A percentile compares a stretch with the other conserved stretches of the same genome.
Conservation (phyloP, 2,797 vertebrate genomes). For the Hirundo rustica region DNA sequence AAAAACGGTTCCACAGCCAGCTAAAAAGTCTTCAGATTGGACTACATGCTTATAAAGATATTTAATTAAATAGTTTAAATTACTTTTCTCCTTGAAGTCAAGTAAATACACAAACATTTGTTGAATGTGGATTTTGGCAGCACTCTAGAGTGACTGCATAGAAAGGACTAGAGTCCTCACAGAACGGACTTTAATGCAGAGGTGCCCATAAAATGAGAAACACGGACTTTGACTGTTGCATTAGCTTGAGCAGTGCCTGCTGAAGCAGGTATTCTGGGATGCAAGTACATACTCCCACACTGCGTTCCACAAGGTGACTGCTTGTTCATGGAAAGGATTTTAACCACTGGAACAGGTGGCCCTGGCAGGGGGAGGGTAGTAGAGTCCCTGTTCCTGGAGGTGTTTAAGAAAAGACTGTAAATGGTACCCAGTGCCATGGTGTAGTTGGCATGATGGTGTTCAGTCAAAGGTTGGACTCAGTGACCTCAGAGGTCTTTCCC, state of each 20-base stretch:
- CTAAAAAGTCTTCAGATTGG: not conserved
- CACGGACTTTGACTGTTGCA: rapidly evolving
- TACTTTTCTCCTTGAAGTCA: not conserved
- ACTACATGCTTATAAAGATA: not conserved
- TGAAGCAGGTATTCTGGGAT: not conserved
- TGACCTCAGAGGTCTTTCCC: not conserved
- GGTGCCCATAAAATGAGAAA: not conserved
- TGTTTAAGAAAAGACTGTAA: not conserved
- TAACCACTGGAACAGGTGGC: not conserved
- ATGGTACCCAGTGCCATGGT: not conserved
- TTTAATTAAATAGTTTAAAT: not conserved
- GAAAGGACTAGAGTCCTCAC: not conserved
- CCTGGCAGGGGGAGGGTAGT: too few species aligned
- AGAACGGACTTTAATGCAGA: not conserved
- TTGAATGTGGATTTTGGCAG: not conserved
- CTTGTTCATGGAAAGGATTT: rapidly evolving
- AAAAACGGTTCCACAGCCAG: not conserved
- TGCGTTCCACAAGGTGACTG: not conserved
- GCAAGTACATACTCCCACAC: not conserved
- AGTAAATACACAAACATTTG: not conserved
- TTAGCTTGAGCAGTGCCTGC: not conserved
- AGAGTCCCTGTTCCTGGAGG: not conserved
- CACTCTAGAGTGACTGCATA: not conserved
- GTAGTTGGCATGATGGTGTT: not conserved
- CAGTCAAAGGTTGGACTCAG: not conserved